These are phyloP conservation scores for Hystrix brachyura DNA, from an alignment of 2,113 vertebrate species.

Conservation along the genomic window DNA sequence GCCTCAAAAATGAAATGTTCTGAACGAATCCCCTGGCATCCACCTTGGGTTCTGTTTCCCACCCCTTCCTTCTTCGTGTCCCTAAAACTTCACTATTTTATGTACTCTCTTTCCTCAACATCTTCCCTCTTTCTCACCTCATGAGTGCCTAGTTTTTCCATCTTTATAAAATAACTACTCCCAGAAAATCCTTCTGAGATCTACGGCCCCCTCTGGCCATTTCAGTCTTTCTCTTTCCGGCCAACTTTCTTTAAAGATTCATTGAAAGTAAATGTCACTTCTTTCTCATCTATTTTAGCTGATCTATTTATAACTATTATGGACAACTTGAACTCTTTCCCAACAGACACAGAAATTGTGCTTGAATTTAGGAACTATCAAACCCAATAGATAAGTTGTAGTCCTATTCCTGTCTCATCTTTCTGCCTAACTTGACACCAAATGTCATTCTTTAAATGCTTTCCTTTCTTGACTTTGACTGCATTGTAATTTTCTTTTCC, in stretches of 20 bases:
- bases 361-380: background rate
- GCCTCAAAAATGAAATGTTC: background rate
- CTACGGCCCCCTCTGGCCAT: background rate
- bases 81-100: background rate
- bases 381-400: background rate
- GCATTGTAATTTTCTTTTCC: background rate
- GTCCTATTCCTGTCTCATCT: background rate
- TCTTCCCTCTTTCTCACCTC: background rate
- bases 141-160: background rate
- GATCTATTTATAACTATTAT: background rate
- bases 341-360: background rate
- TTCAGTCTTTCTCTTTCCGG: background rate
- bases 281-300: background rate
- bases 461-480: background rate
- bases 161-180: background rate
- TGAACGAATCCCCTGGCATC: background rate
- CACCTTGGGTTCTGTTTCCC: background rate
- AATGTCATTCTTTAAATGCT: background rate
- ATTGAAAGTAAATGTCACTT: background rate
- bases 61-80: background rate
- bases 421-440: background rate
- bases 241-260: background rate
- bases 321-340: background rate
- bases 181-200: background rate
- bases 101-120: background rate